These are phyloP conservation scores for Mizuhopecten yessoensis DNA, from an alignment of 1,140 invertebrate species.

Conservation along the genomic window DNA sequence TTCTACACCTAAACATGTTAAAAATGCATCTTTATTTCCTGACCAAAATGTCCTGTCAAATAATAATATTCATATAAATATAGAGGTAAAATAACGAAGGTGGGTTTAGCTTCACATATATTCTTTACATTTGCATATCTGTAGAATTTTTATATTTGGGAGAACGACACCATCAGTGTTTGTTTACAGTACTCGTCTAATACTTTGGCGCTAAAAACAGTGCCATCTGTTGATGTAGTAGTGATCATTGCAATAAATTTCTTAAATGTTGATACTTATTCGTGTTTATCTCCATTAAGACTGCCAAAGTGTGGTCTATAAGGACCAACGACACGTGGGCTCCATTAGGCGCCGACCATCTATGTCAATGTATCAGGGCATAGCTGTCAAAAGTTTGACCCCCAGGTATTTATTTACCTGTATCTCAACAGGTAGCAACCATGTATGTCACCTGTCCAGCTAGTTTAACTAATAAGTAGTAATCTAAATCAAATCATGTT, in stretches of 20 bases:
- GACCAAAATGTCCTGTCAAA: too few relatives aligned
- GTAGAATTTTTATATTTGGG: background rate
- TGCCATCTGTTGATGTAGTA: background rate
- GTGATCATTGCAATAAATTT: background rate
- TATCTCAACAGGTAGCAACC: conserved; percentile 9
- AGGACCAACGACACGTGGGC: background rate
- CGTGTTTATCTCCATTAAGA: background rate
- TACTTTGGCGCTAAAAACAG: background rate
- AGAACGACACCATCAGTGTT: background rate
- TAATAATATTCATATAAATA: too few relatives aligned
- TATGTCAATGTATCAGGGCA: background rate
- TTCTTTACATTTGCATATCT: too few relatives aligned
- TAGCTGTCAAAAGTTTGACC: background rate
- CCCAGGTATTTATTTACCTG: conserved; percentile 34
- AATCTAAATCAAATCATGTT: background rate
- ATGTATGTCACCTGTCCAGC: background rate
- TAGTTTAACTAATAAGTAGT: conserved; percentile 25
- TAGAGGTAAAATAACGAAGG: too few relatives aligned
- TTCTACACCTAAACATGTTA: too few relatives aligned
- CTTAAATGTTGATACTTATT: conserved; percentile 16
- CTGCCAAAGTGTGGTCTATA: background rate
- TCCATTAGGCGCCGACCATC: conserved; percentile 12
- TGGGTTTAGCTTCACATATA: too few relatives aligned
- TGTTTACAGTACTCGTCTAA: background rate
- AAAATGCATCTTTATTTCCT: too few relatives aligned